A percentile compares a stretch with the other conserved stretches of the same genome.
Evolutionary conservation across 2,113 vertebrate genomes (phyloP).

Genomic region (Microtus richardsoni): DNA sequence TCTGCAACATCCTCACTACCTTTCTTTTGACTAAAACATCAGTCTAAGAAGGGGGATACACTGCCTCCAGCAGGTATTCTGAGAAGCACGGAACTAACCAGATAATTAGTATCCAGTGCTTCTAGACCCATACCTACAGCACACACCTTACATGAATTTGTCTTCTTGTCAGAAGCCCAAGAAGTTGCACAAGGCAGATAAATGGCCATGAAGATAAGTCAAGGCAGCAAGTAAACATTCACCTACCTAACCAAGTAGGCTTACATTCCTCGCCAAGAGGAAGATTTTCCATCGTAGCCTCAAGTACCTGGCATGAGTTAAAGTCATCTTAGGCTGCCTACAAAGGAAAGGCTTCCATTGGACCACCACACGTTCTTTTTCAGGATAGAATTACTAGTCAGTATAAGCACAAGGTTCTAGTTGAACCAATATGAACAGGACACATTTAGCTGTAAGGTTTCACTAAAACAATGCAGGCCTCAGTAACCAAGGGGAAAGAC

Average conservation of each 20-base stretch:
- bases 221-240: neutral
- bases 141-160: neutral
- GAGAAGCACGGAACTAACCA: neutral
- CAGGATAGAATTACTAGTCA: neutral
- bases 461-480: constrained; percentile 17
- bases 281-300: neutral
- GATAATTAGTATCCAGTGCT: neutral
- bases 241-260: neutral
- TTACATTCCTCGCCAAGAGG: neutral
- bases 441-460: constrained; percentile 14
- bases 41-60: neutral
- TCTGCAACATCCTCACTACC: neutral
- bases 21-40: neutral
- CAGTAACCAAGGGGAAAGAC: neutral
- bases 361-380: neutral
- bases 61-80: neutral
- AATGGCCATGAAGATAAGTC: neutral
- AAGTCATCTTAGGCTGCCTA: neutral
- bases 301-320: neutral
- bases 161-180: constrained; percentile 1
- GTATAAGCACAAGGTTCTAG: neutral
- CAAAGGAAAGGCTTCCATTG: neutral
- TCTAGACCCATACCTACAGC: neutral
- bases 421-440: neutral
- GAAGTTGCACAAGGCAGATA: neutral